These are phyloP conservation scores for Barbus barbus DNA, from an alignment of 2,113 vertebrate genomes.

Conservation along the genomic window DNA sequence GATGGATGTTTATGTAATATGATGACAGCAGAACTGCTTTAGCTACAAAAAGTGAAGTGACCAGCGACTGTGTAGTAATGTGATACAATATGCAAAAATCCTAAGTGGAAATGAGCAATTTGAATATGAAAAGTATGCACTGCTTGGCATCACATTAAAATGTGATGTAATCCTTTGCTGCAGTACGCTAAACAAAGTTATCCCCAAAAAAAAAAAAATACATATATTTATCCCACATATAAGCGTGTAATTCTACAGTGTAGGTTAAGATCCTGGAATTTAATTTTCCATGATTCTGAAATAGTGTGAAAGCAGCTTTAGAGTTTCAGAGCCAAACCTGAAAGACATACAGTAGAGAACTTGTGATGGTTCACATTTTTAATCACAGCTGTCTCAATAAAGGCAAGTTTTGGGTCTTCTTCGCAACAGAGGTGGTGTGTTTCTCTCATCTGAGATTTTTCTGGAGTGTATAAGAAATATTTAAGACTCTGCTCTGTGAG, in stretches of 20 bases:
- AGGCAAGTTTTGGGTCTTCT: no score
- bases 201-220: background rate
- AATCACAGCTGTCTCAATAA: background rate
- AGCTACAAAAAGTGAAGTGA: background rate
- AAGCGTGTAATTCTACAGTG: background rate
- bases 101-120: background rate
- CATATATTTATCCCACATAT: no score
- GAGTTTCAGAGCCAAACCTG: background rate
- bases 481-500: background rate
- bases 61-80: background rate
- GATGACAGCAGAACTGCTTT: background rate
- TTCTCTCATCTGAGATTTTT: background rate
- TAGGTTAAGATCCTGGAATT: background rate
- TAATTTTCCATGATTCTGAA: background rate
- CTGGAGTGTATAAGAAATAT: background rate
- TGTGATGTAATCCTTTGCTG: background rate
- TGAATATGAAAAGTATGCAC: background rate
- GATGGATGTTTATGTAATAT: background rate
- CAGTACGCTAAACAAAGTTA: background rate
- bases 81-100: background rate
- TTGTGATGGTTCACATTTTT: background rate
- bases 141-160: background rate
- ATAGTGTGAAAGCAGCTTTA: background rate
- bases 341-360: background rate
- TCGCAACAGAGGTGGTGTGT: background rate